Evolutionary conservation across 1,140 invertebrate species (phyloP).

Genomic region (Eufriesea mexicana): DNA sequence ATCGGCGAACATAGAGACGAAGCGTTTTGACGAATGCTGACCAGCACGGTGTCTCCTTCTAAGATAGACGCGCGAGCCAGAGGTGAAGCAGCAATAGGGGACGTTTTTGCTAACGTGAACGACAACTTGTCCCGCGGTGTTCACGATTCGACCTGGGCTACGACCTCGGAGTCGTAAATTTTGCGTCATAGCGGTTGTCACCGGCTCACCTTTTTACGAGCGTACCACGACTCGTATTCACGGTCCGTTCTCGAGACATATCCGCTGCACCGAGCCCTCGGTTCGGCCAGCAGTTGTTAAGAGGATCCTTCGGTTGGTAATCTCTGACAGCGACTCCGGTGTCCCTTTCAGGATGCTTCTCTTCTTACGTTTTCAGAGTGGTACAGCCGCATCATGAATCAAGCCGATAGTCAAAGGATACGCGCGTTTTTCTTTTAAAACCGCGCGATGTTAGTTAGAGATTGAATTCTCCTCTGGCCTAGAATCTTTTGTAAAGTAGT

Average conservation of each 20-base stretch:
- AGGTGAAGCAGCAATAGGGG: slow-evolving; percentile 49
- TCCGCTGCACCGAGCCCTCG: slow-evolving; percentile 37
- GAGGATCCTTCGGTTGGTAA: slow-evolving; percentile 51
- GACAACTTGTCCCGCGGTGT: slow-evolving; percentile 70
- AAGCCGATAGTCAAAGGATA: not conserved
- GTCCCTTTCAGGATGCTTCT: slow-evolving; percentile 46
- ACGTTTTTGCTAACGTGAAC: slow-evolving; percentile 63
- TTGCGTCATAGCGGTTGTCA: slow-evolving; percentile 75
- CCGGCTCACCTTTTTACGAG: slow-evolving; percentile 74
- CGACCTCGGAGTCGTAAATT: slow-evolving; percentile 75
- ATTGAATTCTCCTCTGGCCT: slow-evolving; percentile 14
- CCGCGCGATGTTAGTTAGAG: not conserved
- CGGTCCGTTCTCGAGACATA: slow-evolving; percentile 59
- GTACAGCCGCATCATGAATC: slow-evolving; percentile 29
- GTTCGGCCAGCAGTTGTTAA: slow-evolving; percentile 58
- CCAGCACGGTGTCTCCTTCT: slow-evolving; percentile 15
- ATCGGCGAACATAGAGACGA: slow-evolving; percentile 1
- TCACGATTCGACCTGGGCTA: slow-evolving; percentile 75
- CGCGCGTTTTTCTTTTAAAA: not conserved
- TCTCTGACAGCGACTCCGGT: slow-evolving; percentile 37
- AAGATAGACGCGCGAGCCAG: slow-evolving; percentile 37
- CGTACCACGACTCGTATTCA: slow-evolving; percentile 64
- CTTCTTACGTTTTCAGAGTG: slow-evolving; percentile 37
- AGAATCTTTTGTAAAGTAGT: slow-evolving; percentile 61
- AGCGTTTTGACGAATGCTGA: slow-evolving; percentile 39